Base-by-base conservation (phyloP, 2,797 vertebrate species). In the Lacerta viridis region DNA sequence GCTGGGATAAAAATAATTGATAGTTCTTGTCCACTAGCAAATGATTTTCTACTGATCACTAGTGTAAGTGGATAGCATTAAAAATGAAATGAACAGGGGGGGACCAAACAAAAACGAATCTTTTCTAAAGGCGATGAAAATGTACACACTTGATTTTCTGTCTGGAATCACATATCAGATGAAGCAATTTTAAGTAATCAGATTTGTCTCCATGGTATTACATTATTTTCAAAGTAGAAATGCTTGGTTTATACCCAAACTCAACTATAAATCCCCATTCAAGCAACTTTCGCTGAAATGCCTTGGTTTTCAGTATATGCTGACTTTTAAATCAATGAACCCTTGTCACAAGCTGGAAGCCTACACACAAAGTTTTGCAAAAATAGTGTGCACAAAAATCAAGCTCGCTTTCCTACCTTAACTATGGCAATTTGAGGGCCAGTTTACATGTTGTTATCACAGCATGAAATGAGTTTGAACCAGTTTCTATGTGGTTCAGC, bases 1-100 rank as follows among this genome's bases (percentile, higher is more conserved):
- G 91, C 6, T 91, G 92, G 64, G 92, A 92, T 90, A 88, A 91
- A 93, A 95, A 93, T 93, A 96, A 95, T 94, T 95, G 93, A 96
- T 96, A 94, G 91, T 90, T 92, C 94, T 92, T 90, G 92, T 92
- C 89, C 33, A 39, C 92, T 92, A 94, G 92, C 93, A 94, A 95
- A 96, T 94, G 93, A 94, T 94, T 96, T 96, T 94, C 93, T 91
- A 93, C 93, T 91, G 90, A 91, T 89, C 0, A 3, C 84, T 46
- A 23, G 84, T 81, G 91, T 88, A 96, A 95, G 92, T 83, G 92
- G 93, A 90, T 93, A 95, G 91, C 92, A 94, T 95, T 95, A 94
- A 93, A 95, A 92, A 13, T 93, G 93, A 94, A 90, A 90, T 91
- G 86, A 94, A 93, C 87, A 87, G 90, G 94, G 86, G 94, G 93